These are phyloP conservation scores for Heliocidaris erythrogramma DNA, from an alignment of 35 echinoderm and acorn worm genomes.

Conservation along the genomic window DNA sequence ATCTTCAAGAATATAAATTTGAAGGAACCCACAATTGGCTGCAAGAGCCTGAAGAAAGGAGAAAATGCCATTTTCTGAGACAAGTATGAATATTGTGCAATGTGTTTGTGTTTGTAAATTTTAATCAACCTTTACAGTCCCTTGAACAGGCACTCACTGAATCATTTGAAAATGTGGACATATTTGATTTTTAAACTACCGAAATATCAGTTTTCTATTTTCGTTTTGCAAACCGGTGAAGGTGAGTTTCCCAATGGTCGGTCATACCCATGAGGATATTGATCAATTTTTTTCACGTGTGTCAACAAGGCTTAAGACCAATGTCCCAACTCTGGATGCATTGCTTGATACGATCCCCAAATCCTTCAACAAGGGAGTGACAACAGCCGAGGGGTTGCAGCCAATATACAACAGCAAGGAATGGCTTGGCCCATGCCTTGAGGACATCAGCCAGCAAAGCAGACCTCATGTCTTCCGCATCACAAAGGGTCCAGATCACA, in stretches of 20 bases:
- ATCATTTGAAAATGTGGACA: no score
- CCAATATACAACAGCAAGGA: conserved; percentile 28
- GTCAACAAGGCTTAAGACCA: background rate
- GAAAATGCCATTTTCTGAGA: no score
- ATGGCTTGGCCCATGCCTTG: conserved; percentile 32
- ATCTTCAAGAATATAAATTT: no score
- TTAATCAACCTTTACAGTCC: no score
- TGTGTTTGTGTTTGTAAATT: no score
- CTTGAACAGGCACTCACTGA: no score
- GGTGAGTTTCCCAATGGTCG: conserved; percentile 42
- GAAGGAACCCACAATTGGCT: no score
- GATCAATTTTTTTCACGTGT: conserved; percentile 43
- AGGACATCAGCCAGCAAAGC: background rate
- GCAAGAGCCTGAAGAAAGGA: no score
- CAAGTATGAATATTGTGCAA: no score
- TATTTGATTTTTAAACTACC: background rate
- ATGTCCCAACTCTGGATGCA: background rate
- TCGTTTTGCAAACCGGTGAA: conserved; percentile 18
- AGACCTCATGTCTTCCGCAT: conserved; percentile 15
- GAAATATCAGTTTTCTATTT: background rate
- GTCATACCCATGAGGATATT: conserved; percentile 57
- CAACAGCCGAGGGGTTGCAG: background rate
- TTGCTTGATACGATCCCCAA: background rate
- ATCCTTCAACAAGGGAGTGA: background rate
- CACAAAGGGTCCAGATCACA: background rate